A percentile compares a stretch with the other conserved stretches of the same genome.
phyloP scores from a whole-genome alignment of 2,113 vertebrate genomes.

The Rallus limicola region DNA sequence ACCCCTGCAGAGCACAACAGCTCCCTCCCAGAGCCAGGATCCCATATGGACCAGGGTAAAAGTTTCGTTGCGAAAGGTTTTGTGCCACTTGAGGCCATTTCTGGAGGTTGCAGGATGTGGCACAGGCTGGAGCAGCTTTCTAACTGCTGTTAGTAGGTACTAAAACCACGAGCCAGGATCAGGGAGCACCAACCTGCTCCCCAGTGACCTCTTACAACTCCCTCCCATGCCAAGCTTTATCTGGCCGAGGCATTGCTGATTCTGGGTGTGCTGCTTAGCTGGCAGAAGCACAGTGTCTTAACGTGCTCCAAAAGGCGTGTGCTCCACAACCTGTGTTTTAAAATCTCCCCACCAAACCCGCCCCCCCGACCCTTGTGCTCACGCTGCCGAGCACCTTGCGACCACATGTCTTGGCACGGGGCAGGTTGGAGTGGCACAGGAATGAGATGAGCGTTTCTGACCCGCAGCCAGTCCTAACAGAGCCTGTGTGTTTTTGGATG shows the following conservation, averaged over 20 bases:
- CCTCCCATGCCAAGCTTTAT: not conserved
- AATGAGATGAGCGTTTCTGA: not conserved
- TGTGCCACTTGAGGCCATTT: not conserved
- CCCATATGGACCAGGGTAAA: accelerated
- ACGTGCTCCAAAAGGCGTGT: not conserved
- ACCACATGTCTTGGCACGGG: not conserved
- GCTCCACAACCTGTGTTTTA: not conserved
- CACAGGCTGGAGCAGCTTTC: not conserved
- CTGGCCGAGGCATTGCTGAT: not conserved
- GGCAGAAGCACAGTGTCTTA: not conserved
- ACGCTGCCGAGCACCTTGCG: not conserved
- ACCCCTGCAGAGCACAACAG: not conserved
- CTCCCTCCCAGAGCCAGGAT: not conserved
- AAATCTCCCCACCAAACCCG: not conserved
- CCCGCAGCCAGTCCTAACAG: accelerated
- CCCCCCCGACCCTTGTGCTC: accelerated
- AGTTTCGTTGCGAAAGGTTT: accelerated
- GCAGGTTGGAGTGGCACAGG: not conserved
- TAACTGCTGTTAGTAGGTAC: accelerated
- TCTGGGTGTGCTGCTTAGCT: not conserved
- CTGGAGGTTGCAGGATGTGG: not conserved
- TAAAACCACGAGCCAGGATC: not conserved
- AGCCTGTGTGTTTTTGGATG: not conserved
- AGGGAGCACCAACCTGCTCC: not conserved
- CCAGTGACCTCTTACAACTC: not conserved